Percentiles rank a stretch among this genome's conserved stretches.
These are phyloP conservation scores for Heloderma charlesbogerti DNA, from an alignment of 2,113 vertebrate genomes.

Conservation along the genomic window DNA sequence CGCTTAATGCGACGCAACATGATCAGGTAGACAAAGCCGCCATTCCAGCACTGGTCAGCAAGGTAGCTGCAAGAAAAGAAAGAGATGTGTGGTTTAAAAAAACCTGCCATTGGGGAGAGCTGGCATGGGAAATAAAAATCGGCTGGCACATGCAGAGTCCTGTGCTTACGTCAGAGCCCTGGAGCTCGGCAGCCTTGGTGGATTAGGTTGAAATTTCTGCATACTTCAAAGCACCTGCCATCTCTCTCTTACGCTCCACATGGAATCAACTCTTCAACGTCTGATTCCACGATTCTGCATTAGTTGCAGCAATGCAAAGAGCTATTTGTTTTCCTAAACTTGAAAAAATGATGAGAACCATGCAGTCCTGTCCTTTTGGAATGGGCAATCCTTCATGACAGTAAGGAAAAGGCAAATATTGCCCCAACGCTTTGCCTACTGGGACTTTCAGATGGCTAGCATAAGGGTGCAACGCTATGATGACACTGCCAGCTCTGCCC, in stretches of 20 bases:
- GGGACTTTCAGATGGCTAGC: no score
- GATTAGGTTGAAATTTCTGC: not conserved
- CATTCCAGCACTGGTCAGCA: constrained; percentile 98
- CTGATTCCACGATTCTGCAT: not conserved
- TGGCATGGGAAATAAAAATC: fast-evolving
- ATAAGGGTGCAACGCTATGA: not conserved
- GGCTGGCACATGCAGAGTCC: not conserved
- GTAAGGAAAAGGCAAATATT: not conserved
- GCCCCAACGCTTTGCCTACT: not conserved
- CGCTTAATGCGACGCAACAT: constrained; percentile 95
- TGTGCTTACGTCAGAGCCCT: not conserved
- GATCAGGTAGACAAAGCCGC: constrained; percentile 95
- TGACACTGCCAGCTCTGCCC: not conserved
- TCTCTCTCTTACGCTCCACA: not conserved
- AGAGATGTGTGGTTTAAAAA: fast-evolving
- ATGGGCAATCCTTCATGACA: no score
- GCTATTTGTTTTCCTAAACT: not conserved
- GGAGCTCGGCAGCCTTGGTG: not conserved
- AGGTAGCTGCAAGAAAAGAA: constrained; percentile 86
- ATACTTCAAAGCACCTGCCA: not conserved
- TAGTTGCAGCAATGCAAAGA: not conserved
- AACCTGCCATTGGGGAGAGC: not conserved
- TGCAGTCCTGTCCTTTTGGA: not conserved
- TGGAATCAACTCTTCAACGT: not conserved
- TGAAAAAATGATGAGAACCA: not conserved